Base-by-base conservation (phyloP, 2,113 vertebrate genomes). In the Scalopus aquaticus region DNA sequence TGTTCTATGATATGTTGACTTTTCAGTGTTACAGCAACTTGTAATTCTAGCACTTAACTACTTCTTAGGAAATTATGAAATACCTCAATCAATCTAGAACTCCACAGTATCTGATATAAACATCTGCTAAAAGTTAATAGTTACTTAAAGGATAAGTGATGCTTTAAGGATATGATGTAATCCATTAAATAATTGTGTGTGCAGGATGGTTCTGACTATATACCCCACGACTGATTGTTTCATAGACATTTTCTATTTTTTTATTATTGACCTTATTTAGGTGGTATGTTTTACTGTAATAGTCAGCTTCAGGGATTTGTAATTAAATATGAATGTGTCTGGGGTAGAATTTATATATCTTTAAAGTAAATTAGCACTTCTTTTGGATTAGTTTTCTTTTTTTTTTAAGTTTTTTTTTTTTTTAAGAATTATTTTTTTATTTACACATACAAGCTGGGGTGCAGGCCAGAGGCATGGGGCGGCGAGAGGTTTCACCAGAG, bases 271-370 rank as follows among this genome's bases (percentile, higher is more conserved):
- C 12, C 20, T 32, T 85, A n/a, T 58, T 56, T 91, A 81, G 54
- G 80, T 97, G 42, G 74, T 10, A 91, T 95, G n/a, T 94, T 96
- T 96, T 95, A 95, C 74, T 82, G 58, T 80, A 96, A 96, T 92
- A 42, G 42, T 94, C n/a, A 17, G 76, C 96, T 95, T 97, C 86
- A 10, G 87, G 67, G 35, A 22, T 49, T 78, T 82, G 37, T 74
- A 89, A 49, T 56, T 54, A 86, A 91, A 90, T 94, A 93, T 85
- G 46, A 95, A 80, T 93, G 88, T 16, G 15, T 92, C 90, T 93
- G 1, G 56, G 9, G 49, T 72, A 20, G 9, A 69, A 35, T 60
- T 39, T 58, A 11, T 37, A 51, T 13, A 32, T 65, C 72, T 67
- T 20, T 70, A 51, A 78, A 56, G 19, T 42, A 30, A 92, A 84